Percentiles rank a stretch among this genome's conserved stretches.
These are phyloP conservation scores for Temnothorax curvispinosus DNA, from an alignment of 1,140 invertebrate genomes.

Conservation along the genomic window DNA sequence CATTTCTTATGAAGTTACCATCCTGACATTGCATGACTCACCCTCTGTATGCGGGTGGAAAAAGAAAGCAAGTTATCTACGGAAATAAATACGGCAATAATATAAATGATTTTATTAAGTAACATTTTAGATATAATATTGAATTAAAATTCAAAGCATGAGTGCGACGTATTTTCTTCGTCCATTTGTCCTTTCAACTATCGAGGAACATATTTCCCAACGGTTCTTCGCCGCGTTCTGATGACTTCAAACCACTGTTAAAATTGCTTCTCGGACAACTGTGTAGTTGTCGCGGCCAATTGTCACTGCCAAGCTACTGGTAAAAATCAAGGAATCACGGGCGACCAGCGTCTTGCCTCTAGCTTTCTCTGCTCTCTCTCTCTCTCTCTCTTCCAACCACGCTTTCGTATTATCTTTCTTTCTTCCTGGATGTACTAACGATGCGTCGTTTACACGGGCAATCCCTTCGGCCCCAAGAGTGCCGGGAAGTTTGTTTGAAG, in stretches of 20 bases:
- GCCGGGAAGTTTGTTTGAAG: constrained; percentile 77
- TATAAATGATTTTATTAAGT: neutral
- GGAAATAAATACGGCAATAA: neutral
- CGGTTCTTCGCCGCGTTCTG: constrained; percentile 1
- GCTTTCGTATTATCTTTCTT: constrained; percentile 38
- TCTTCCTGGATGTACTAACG: constrained; percentile 72
- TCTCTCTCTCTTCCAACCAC: constrained; percentile 9
- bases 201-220: neutral
- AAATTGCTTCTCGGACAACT: constrained; percentile 54
- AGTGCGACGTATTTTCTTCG: neutral
- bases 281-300: constrained; percentile 64
- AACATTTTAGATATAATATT: neutral
- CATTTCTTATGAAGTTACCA: constrained; percentile 4
- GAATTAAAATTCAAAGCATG: neutral
- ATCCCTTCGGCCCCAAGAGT: constrained; percentile 71
- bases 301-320: constrained; percentile 32
- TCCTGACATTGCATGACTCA: neutral
- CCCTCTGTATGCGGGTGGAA: neutral
- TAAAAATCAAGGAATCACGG: constrained; percentile 28
- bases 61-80: neutral
- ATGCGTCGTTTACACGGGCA: constrained; percentile 78
- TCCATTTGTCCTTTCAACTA: neutral
- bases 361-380: constrained; percentile 4
- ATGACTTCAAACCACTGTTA: constrained; percentile 66
- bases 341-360: neutral